Conservation (phyloP, 2,797 vertebrate genomes). For the Sebastolobus altivelis region DNA sequence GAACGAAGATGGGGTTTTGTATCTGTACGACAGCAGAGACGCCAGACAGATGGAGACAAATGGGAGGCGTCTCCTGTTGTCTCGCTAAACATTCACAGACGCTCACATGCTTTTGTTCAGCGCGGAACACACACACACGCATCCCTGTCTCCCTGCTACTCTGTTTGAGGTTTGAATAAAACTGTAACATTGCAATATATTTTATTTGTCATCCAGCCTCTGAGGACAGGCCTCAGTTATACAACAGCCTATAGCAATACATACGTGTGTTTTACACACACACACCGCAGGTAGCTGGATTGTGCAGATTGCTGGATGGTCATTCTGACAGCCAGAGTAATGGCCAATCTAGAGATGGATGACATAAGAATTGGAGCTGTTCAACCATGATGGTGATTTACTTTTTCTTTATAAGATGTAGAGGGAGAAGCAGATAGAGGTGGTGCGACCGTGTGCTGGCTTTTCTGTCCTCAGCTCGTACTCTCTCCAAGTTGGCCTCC, state of each 20-base stretch:
- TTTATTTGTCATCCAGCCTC: conserved; percentile 22
- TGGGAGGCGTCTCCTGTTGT: conserved; percentile 60
- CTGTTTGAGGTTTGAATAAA: conserved; percentile 19
- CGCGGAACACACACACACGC: not conserved
- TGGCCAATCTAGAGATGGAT: conserved; percentile 68
- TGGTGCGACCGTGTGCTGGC: conserved; percentile 30
- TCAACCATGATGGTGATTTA: conserved; percentile 47
- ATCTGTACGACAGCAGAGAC: conserved; percentile 50
- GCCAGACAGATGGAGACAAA: conserved; percentile 75
- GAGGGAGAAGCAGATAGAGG: conserved; percentile 19
- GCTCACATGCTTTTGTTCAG: conserved; percentile 17
- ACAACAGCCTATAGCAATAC: conserved; percentile 38
- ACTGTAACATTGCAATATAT: conserved; percentile 10
- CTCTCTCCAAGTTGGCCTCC: conserved; percentile 62
- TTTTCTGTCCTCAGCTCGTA: conserved; percentile 47
- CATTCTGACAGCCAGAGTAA: conserved; percentile 73
- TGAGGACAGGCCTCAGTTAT: not conserved
- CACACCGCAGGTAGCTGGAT: conserved; percentile 20
- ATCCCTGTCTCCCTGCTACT: not conserved
- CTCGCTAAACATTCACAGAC: conserved; percentile 33
- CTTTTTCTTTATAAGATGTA: not conserved
- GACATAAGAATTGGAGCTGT: conserved; percentile 59
- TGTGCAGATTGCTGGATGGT: conserved; percentile 52
- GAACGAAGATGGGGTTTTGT: conserved; percentile 65
- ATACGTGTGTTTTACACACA: conserved; percentile 13